Evolutionary conservation across 2,797 vertebrate genomes (phyloP), one percentile per base, ranked within the genome.

Genomic region (Telmatherina bonti): DNA sequence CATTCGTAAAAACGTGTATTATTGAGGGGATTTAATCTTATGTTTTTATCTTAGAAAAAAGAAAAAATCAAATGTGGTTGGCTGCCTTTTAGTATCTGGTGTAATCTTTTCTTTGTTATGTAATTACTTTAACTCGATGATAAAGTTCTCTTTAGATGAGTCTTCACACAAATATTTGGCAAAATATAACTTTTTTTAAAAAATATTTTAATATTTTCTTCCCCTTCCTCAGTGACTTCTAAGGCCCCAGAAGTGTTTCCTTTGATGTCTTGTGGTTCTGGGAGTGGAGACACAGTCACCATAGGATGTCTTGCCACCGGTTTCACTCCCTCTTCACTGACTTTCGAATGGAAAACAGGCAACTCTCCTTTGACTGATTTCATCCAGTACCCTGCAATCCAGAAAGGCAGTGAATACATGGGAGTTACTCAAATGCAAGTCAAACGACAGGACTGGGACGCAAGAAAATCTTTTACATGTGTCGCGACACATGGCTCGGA

Each of bases 381-480:
- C 61, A 64, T 91, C 49, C 84, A 93, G 74, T 93, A 93, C 67
- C 92, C 93, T 24, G 1, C 87, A 0, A 47, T 88, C 0, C 58
- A n/a, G 4, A 53, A 29, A 4, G 0, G 0, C 1, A 38, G 64
- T 26, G 0, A 16, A 0, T 90, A 87, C 8, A 70, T 54, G 0
- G 76, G 63, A 56, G 35, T 94, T 75, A 93, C 88, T 81, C 83
- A 91, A 54, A n/a, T 89, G 69, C 59, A 3, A n/a, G 81, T 94
- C 59, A 66, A 1, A 0, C 70, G 7, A 64, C 0, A 24, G 7
- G 91, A 92, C 18, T 93, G 83, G 89, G 16, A 79, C 0, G 0
- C 3, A 0, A 0, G 0, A 53, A 0, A 0, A 8, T 0, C 0
- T 1, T 87, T 75, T 62, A 1, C 11, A 20, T 94, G 93, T 64